Evolutionary conservation across 2,113 vertebrate species (phyloP).

Genomic region (Lanius collurio): DNA sequence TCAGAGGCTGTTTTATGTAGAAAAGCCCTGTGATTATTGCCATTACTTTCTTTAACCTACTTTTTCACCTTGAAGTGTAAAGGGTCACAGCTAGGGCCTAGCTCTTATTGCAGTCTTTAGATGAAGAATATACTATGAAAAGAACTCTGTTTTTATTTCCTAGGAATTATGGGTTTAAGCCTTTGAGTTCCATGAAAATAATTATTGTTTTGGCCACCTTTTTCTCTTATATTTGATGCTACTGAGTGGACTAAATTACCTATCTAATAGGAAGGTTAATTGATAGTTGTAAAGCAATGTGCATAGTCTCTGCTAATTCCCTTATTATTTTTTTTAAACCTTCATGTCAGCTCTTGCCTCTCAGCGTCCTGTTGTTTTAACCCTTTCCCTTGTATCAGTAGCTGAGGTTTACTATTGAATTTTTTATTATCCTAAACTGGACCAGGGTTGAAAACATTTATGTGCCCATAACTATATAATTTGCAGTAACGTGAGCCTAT

Average conservation of each 20-base stretch:
- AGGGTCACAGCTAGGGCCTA: constrained; percentile 75
- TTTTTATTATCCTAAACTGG: background rate
- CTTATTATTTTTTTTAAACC: constrained; percentile 64
- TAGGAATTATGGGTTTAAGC: constrained; percentile 74
- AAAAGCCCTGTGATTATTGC: constrained; percentile 80
- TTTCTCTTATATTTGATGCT: constrained; percentile 73
- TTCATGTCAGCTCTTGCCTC: constrained; percentile 29
- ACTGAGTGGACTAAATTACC: constrained; percentile 75
- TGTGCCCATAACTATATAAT: background rate
- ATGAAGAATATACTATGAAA: constrained; percentile 72
- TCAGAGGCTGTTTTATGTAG: constrained; percentile 76
- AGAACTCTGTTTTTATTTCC: constrained; percentile 80
- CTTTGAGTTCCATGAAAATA: constrained; percentile 72
- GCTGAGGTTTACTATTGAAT: background rate
- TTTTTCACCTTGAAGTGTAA: constrained; percentile 76
- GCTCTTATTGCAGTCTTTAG: constrained; percentile 78
- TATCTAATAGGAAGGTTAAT: constrained; percentile 75
- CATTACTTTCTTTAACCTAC: constrained; percentile 72
- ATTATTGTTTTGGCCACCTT: constrained; percentile 74
- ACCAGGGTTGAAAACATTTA: background rate
- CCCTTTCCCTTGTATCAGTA: background rate
- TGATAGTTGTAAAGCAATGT: constrained; percentile 68
- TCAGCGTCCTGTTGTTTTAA: constrained; percentile 63
- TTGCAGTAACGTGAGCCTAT: background rate
- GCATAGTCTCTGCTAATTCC: constrained; percentile 30